Evolutionary conservation across 2,888 invertebrate genomes (phyloP).

Genomic region (Drosophila diplacantha): DNA sequence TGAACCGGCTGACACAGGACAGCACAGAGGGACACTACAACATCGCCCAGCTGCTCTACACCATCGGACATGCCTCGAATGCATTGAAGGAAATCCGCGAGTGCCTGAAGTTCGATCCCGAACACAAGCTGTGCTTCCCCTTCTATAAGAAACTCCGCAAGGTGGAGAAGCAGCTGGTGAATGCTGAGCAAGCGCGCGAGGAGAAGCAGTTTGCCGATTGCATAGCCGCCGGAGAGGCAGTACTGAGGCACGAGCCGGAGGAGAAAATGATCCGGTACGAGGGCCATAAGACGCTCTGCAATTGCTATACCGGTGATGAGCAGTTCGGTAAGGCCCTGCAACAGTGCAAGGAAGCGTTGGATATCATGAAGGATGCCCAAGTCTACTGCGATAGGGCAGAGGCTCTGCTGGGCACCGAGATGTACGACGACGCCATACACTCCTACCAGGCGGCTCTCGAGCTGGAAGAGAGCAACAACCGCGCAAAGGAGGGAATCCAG

Average conservation of each 20-base stretch:
- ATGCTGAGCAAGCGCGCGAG: slow-evolving; percentile 82
- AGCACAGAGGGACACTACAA: slow-evolving; percentile 86
- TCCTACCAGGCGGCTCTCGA: slow-evolving; percentile 92
- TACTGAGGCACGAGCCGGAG: slow-evolving; percentile 84
- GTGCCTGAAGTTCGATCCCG: slow-evolving; percentile 97
- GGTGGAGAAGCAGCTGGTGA: slow-evolving; percentile 87
- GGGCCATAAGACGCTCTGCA: slow-evolving; percentile 88
- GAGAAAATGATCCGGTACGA: slow-evolving; percentile 85
- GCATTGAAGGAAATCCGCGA: slow-evolving; percentile 95
- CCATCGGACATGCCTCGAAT: slow-evolving; percentile 93
- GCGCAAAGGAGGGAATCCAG: slow-evolving; percentile 92
- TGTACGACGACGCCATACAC: slow-evolving; percentile 94
- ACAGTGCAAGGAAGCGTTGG: slow-evolving; percentile 88
- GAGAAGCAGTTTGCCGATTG: slow-evolving; percentile 84
- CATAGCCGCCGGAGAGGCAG: slow-evolving; percentile 83
- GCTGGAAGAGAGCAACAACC: slow-evolving; percentile 85
- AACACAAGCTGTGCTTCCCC: slow-evolving; percentile 96
- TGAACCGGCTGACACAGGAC: slow-evolving; percentile 94
- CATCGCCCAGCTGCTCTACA: slow-evolving; percentile 91
- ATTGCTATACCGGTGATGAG: slow-evolving; percentile 85
- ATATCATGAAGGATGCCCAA: slow-evolving; percentile 85
- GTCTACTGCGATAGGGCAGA: slow-evolving; percentile 95
- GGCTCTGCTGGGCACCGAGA: slow-evolving; percentile 91
- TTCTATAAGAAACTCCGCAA: slow-evolving; percentile 98
- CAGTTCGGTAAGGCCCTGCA: slow-evolving; percentile 85